Base-by-base conservation (phyloP, 2,888 invertebrate genomes). In the Caenorhabditis sp. region DNA sequence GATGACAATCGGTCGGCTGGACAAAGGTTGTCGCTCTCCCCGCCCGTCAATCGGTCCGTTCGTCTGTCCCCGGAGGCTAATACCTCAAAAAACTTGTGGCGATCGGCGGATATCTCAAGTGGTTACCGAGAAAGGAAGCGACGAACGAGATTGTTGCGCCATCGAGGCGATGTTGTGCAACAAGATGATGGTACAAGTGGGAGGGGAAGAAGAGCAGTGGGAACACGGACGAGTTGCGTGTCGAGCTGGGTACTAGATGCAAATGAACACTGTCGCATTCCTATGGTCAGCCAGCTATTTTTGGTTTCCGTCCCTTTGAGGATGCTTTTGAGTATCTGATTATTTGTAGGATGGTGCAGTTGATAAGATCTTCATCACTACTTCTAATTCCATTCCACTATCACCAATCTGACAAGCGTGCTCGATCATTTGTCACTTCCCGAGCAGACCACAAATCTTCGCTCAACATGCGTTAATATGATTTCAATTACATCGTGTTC, bases 101-200 rank as follows among this genome's bases (percentile, higher is more conserved):
- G 35, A 20, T 35, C n/a, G 35, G 32, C 44, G 20, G 15, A 37
- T 40, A 58, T 61, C 44, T 61, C 67, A 76, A 76, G 76, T 53
- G 67, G 60, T 60, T 76, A 61, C 76, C 76, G 76, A 76, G 60
- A 74, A 67, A 37, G 67, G 44, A 65, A 74, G 47, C n/a, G 32
- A 56, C 18, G 55, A 56, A 32, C 24, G 28, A 32, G 56, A 72
- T 28, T 51, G 67, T 76, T 76, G 67, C 76, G 74, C 18, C 65
- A 65, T 74, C 20, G 20, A 24, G n/a, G 26, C 65, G 74, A n/a
- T 67, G 65, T 76, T 76, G 50, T 76, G 67, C 60, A 67, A 76
- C 60, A 4, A 40, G 37, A 67, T n/a, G n/a, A n/a, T 65, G 74
- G 74, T 74, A 74, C 67, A 68, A 67, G 76, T 76, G 67, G 53